These are phyloP conservation scores for Dexiosoma caninum DNA, from an alignment of 2,888 invertebrate species.

Conservation along the genomic window DNA sequence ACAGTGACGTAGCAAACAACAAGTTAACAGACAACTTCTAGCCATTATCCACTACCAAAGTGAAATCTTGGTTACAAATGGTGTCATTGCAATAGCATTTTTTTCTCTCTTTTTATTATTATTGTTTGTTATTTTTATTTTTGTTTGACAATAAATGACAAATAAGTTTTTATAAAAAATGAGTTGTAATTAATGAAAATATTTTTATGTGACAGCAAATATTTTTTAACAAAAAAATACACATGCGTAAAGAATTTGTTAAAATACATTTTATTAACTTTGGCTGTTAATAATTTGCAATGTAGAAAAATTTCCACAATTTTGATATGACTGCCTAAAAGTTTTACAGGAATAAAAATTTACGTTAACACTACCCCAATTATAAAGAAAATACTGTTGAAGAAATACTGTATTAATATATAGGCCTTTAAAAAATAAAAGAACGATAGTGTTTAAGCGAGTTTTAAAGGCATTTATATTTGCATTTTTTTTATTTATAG, in stretches of 20 bases:
- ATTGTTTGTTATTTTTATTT: conserved; percentile 10
- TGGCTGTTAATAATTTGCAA: too few species aligned
- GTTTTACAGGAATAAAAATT: too few species aligned
- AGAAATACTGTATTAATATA: too few species aligned
- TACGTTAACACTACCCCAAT: too few species aligned
- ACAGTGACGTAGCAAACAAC: conserved; percentile 65
- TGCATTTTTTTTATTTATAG: too few species aligned
- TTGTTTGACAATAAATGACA: conserved; percentile 45
- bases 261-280: background rate
- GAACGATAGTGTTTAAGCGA: too few species aligned
- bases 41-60: conserved; percentile 40
- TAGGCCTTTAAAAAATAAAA: too few species aligned
- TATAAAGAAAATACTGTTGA: too few species aligned
- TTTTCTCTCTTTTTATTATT: background rate
- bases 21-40: conserved; percentile 58
- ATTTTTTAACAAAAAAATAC: background rate
- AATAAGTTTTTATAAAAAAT: conserved; percentile 29
- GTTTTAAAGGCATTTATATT: too few species aligned
- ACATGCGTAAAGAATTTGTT: background rate
- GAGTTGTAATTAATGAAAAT: conserved; percentile 25
- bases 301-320: too few species aligned
- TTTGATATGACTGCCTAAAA: too few species aligned
- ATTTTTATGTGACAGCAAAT: conserved; percentile 1
- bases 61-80: conserved; percentile 46
- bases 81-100: conserved; percentile 19